phyloP scores from a whole-genome alignment of 2,113 vertebrate genomes.

The Calonectris borealis region DNA sequence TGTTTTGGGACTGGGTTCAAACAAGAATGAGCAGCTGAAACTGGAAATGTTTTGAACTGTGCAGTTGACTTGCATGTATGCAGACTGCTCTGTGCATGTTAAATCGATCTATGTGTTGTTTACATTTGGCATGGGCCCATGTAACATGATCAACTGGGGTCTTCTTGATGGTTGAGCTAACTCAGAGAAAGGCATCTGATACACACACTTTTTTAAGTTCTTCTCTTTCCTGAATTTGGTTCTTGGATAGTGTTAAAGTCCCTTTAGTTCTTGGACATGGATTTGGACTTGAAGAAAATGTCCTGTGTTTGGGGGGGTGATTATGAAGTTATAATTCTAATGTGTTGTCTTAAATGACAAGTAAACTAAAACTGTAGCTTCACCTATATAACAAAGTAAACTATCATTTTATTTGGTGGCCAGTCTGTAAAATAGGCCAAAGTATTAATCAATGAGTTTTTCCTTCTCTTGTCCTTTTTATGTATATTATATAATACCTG shows the following conservation, averaged over 20 bases:
- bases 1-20: neutral
- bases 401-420: neutral
- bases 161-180: neutral
- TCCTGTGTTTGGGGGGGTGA: neutral
- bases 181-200: neutral
- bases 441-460: neutral
- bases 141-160: neutral
- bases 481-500: neutral
- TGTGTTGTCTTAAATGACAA: neutral
- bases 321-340: neutral
- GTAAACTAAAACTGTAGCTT: neutral
- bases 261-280: neutral
- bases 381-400: neutral
- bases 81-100: neutral
- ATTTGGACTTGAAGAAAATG: neutral
- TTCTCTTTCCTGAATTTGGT: neutral
- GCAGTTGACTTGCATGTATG: neutral
- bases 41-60: neutral
- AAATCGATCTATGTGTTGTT: rapidly evolving
- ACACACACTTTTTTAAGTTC: neutral
- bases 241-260: neutral
- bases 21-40: neutral
- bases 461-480: neutral
- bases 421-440: neutral
- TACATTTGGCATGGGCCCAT: neutral